These are phyloP conservation scores for Siniperca knerii DNA, from an alignment of 2,113 vertebrate species.

Conservation along the genomic window DNA sequence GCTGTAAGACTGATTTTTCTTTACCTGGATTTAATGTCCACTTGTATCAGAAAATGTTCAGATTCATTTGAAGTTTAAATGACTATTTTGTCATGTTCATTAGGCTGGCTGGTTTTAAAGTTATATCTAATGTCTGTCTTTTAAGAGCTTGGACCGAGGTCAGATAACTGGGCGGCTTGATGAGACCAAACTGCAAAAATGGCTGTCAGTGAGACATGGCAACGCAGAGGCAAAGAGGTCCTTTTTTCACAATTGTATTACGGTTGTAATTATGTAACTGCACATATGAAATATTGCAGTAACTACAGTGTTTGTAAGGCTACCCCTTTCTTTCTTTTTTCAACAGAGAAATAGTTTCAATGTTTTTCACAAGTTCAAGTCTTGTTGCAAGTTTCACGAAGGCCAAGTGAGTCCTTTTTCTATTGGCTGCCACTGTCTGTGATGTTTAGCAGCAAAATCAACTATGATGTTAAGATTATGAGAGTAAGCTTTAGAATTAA, in stretches of 20 bases:
- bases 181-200: conserved; percentile 68
- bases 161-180: conserved; percentile 63
- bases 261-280: not conserved
- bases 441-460: not conserved
- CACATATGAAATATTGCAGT: not conserved
- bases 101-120: not conserved
- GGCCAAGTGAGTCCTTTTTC: conserved; percentile 59
- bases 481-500: not conserved
- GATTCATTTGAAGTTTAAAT: not conserved
- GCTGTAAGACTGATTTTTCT: not conserved
- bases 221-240: conserved; percentile 58
- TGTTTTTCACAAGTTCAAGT: conserved; percentile 78
- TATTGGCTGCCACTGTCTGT: not conserved
- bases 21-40: not conserved
- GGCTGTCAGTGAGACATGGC: conserved; percentile 47
- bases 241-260: not conserved
- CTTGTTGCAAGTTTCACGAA: conserved; percentile 81
- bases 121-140: conserved; percentile 8
- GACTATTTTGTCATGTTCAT: not conserved
- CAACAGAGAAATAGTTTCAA: conserved; percentile 69
- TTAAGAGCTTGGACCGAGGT: conserved; percentile 25
- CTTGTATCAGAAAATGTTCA: not conserved
- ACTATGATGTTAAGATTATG: not conserved
- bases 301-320: not conserved
- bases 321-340: conserved; percentile 7